A percentile compares a stretch with the other conserved stretches of the same genome.
phyloP scores from a whole-genome alignment of 2,113 vertebrate species.

The Riparia riparia region DNA sequence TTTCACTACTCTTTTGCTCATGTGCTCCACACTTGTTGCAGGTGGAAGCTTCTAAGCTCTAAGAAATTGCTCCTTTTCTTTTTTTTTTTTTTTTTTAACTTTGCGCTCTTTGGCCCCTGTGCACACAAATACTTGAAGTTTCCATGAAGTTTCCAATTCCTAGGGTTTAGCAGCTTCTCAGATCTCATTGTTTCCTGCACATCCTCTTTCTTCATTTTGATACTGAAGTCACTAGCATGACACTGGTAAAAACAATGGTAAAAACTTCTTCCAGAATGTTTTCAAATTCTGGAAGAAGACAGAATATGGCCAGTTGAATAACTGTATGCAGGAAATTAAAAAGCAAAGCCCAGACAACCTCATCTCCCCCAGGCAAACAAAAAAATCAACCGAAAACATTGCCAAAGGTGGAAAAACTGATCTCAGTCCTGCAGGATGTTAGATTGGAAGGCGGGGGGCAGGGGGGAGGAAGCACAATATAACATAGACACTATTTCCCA shows the following conservation, averaged over 20 bases:
- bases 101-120: neutral
- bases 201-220: neutral
- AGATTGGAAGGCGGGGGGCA: neutral
- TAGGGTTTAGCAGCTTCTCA: neutral
- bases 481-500: neutral
- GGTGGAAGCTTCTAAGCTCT: neutral
- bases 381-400: neutral
- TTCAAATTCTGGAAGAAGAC: neutral
- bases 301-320: neutral
- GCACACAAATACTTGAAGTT: neutral
- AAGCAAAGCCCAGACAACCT: neutral
- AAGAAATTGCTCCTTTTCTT: neutral
- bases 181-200: neutral
- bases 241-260: neutral
- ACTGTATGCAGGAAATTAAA: neutral
- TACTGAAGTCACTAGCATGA: neutral
- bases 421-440: neutral
- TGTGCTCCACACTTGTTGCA: neutral
- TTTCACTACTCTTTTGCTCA: neutral
- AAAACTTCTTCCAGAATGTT: neutral
- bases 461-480: neutral
- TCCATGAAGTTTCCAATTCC: neutral
- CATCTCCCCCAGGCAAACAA: neutral
- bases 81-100: neutral
- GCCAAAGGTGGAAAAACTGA: conserved; percentile 10